Percentiles rank a stretch among this genome's conserved stretches.
These are phyloP conservation scores for Zosterops hypoxanthus DNA, from an alignment of 2,113 vertebrate species.

Conservation along the genomic window DNA sequence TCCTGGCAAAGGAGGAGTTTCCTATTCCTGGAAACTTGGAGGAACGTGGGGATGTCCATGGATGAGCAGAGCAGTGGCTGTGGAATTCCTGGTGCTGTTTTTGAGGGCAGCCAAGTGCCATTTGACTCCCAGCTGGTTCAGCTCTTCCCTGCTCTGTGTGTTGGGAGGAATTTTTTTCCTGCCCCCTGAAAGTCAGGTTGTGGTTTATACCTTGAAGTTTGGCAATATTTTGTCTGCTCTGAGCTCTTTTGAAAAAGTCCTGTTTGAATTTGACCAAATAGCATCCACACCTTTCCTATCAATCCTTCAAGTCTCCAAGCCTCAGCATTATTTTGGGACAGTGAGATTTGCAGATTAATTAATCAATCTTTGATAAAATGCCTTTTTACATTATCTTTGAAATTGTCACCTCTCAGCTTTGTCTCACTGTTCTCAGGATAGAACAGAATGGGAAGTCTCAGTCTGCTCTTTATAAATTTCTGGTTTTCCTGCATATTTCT, in stretches of 20 bases:
- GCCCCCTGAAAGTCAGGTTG: rapidly evolving
- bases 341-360: not conserved
- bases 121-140: not conserved
- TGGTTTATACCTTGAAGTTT: not conserved
- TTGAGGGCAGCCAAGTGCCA: not conserved
- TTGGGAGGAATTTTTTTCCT: not conserved
- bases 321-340: not conserved
- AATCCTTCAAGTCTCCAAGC: not conserved
- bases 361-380: not conserved
- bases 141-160: too few species aligned
- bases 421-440: not conserved
- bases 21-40: not conserved
- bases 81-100: not conserved
- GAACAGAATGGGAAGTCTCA: not conserved
- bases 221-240: not conserved
- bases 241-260: not conserved
- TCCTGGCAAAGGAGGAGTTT: not conserved
- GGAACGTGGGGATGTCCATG: not conserved
- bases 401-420: not conserved
- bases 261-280: not conserved
- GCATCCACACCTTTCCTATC: not conserved
- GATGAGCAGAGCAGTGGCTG: not conserved
- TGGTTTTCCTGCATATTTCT: not conserved
- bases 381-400: not conserved
- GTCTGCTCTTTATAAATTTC: not conserved